These are phyloP conservation scores for Nyctereutes procyonoides DNA, from an alignment of 2,113 vertebrate species.

Conservation along the genomic window DNA sequence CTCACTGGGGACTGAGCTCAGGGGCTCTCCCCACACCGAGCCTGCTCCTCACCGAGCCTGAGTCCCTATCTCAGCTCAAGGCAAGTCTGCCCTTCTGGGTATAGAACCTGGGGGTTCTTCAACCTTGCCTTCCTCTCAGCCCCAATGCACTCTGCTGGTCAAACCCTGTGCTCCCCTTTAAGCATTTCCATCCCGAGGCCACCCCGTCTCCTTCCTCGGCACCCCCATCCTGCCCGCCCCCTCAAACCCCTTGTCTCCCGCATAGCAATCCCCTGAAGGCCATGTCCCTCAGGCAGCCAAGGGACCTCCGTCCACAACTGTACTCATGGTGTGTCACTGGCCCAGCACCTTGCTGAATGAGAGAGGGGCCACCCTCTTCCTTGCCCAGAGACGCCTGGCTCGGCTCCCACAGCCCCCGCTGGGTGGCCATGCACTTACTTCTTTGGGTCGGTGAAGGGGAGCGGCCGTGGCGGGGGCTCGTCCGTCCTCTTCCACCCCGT, in stretches of 20 bases:
- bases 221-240: neutral
- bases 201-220: neutral
- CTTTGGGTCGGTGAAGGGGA: slow-evolving; percentile 81
- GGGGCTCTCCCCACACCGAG: neutral
- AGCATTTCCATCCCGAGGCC: neutral
- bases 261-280: neutral
- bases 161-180: neutral
- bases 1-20: neutral
- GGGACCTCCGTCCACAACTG: neutral
- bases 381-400: neutral
- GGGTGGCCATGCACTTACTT: slow-evolving; percentile 79
- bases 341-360: neutral
- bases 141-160: neutral
- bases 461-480: slow-evolving; percentile 74
- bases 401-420: neutral
- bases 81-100: neutral
- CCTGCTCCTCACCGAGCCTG: neutral
- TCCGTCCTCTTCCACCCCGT: slow-evolving; percentile 87
- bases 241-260: neutral
- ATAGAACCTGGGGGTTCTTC: neutral
- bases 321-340: neutral
- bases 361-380: neutral
- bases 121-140: neutral
- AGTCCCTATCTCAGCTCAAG: neutral
- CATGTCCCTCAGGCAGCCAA: neutral